phyloP scores from a whole-genome alignment of 2,888 invertebrate genomes.

The Oscheius sp. region DNA sequence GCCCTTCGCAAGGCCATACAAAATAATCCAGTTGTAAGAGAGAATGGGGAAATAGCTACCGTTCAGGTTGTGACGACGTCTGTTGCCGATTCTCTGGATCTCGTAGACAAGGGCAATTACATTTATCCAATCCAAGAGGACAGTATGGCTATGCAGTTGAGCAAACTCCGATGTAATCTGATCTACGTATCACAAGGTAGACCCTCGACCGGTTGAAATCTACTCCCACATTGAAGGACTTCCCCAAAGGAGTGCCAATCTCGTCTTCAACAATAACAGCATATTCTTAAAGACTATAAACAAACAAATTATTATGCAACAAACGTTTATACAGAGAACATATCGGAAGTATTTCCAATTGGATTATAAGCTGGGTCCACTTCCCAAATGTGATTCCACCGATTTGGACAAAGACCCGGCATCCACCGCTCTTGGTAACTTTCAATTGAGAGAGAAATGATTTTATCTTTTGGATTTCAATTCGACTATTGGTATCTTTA shows the following conservation, averaged over 20 bases:
- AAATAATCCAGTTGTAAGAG: conserved; percentile 54
- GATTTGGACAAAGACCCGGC: conserved; percentile 34
- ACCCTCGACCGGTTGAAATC: not conserved
- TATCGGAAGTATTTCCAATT: conserved; percentile 52
- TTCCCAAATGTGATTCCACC: conserved; percentile 45
- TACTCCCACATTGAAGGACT: too few species aligned
- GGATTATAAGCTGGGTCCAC: conserved; percentile 46
- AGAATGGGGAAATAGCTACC: not conserved
- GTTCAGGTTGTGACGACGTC: conserved; percentile 46
- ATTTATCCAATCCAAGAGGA: conserved; percentile 65
- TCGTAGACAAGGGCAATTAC: conserved; percentile 60
- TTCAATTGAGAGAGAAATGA: not conserved
- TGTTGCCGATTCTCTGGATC: conserved; percentile 59
- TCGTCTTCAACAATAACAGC: conserved; percentile 51
- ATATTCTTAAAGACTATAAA: conserved; percentile 41
- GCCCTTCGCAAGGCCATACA: conserved; percentile 48
- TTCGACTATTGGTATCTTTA: conserved; percentile 53
- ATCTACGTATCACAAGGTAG: conserved; percentile 61
- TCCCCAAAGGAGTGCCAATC: conserved; percentile 50
- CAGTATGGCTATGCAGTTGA: conserved; percentile 58
- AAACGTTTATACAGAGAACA: conserved; percentile 48
- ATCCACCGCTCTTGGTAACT: conserved; percentile 1
- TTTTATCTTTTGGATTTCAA: conserved; percentile 40
- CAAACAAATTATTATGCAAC: conserved; percentile 49
- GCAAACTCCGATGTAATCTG: conserved; percentile 54